Conservation (phyloP, 2,113 vertebrate species). For the Ondatra zibethicus region DNA sequence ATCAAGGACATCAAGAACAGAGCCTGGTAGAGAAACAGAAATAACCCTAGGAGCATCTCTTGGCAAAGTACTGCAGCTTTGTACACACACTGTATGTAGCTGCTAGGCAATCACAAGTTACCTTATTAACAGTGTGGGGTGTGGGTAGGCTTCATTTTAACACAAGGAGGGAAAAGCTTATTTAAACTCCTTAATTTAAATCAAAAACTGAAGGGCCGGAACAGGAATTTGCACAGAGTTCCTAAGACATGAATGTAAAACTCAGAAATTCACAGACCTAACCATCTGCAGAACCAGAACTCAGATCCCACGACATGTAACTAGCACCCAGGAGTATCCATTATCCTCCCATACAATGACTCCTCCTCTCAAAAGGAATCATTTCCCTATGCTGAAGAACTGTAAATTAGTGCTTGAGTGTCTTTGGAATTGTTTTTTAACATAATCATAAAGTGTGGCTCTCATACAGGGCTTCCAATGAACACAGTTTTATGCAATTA, state of each 20-base stretch:
- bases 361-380: neutral
- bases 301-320: neutral
- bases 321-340: rapidly evolving
- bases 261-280: neutral
- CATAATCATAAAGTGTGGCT: neutral
- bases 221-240: neutral
- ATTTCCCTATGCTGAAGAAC: neutral
- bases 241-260: neutral
- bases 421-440: neutral
- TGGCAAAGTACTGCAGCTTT: neutral
- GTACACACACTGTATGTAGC: neutral
- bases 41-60: neutral
- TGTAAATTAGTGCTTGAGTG: neutral
- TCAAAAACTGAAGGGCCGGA: neutral
- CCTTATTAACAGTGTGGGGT: neutral
- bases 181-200: neutral
- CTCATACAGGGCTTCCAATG: neutral
- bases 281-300: neutral
- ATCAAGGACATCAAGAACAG: neutral
- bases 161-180: neutral
- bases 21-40: neutral
- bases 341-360: rapidly evolving
- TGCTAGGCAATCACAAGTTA: neutral
- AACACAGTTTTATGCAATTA: neutral
- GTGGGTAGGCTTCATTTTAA: neutral